Conservation (phyloP, 2,113 vertebrate genomes). For the Ictidomys tridecemlineatus region DNA sequence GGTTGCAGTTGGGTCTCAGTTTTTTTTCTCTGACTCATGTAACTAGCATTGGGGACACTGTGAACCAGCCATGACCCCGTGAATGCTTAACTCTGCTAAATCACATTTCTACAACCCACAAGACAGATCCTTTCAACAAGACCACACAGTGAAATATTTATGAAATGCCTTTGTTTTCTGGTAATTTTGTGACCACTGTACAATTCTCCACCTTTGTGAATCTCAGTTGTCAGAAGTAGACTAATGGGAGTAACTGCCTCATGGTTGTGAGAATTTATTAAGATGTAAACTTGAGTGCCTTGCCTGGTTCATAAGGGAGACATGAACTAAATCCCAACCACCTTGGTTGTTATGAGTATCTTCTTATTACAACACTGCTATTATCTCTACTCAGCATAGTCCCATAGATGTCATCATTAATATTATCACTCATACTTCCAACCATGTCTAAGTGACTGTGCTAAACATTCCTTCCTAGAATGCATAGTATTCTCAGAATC, state of each 20-base stretch:
- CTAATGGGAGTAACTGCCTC: not conserved
- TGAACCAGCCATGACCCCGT: not conserved
- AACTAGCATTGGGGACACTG: not conserved
- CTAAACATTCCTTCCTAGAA: slow-evolving; percentile 62
- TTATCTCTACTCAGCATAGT: not conserved
- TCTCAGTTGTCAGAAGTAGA: not conserved
- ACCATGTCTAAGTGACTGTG: slow-evolving; percentile 16
- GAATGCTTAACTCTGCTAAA: not conserved
- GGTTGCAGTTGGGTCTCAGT: not conserved
- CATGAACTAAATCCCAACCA: not conserved
- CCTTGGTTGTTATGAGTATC: not conserved
- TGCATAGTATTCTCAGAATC: slow-evolving; percentile 49
- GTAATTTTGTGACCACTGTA: not conserved
- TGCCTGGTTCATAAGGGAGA: not conserved
- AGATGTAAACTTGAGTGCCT: not conserved
- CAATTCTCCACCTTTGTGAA: not conserved
- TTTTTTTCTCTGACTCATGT: not conserved
- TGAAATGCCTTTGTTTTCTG: not conserved
- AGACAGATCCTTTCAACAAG: not conserved
- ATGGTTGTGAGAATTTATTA: not conserved
- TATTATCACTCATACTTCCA: slow-evolving; percentile 15
- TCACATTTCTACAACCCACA: not conserved
- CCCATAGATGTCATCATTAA: not conserved
- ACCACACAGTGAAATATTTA: not conserved
- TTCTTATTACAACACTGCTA: not conserved